A percentile compares a stretch with the other conserved stretches of the same genome.
phyloP scores from a whole-genome alignment of 2,888 invertebrate species.

The Coelogynopora nodosa region DNA sequence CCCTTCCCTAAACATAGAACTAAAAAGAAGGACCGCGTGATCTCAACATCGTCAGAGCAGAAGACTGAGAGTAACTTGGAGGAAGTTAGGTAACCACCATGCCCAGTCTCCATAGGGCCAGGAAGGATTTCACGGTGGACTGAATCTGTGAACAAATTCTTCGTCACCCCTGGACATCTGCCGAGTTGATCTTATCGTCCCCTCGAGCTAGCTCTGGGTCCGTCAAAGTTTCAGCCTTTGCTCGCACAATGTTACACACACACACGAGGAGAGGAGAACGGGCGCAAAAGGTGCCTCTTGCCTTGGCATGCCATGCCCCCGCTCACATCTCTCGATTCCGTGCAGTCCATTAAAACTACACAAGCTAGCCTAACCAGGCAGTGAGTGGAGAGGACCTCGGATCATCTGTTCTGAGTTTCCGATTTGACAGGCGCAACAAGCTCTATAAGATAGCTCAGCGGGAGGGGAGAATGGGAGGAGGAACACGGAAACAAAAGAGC shows the following conservation, averaged over 20 bases:
- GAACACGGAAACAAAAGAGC: neutral
- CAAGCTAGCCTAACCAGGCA: neutral
- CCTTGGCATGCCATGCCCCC: neutral
- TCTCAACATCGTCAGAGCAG: too few species aligned
- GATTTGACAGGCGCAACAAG: constrained; percentile 8
- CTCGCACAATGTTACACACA: too few species aligned
- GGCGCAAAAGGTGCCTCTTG: too few species aligned
- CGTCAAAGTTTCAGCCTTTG: too few species aligned
- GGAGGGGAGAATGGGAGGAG: neutral
- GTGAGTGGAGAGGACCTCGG: neutral
- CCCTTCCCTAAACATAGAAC: too few species aligned
- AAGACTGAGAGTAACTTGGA: neutral
- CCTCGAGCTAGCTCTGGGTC: neutral
- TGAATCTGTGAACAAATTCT: constrained; percentile 3
- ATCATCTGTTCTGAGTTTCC: neutral
- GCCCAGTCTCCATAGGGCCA: neutral
- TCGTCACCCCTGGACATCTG: neutral
- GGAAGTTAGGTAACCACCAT: neutral
- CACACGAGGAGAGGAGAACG: too few species aligned
- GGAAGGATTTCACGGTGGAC: neutral
- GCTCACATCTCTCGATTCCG: neutral
- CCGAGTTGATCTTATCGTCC: neutral
- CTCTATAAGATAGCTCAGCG: neutral
- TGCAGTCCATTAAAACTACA: neutral
- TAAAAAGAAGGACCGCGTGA: too few species aligned